These are phyloP conservation scores for Brachystomella parvula DNA, from an alignment of 1,140 invertebrate genomes.

Conservation along the genomic window DNA sequence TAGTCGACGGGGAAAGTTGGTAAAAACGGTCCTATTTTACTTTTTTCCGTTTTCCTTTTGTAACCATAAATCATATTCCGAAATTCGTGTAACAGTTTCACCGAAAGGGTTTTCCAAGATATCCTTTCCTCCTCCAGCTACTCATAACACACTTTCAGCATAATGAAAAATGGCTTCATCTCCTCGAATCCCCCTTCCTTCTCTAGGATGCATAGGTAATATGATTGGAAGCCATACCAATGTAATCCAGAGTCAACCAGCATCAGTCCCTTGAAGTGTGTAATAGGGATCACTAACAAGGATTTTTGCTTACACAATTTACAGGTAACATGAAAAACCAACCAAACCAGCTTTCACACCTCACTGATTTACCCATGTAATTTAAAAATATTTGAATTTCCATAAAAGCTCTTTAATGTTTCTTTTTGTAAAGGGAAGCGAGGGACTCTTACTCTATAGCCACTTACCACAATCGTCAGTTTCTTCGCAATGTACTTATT, in stretches of 20 bases:
- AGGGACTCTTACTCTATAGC: no score
- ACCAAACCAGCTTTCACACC: neutral
- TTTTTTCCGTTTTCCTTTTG: neutral
- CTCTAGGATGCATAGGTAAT: no score
- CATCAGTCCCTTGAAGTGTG: no score
- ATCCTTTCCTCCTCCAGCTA: neutral
- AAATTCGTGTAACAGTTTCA: neutral
- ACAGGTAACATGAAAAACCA: neutral
- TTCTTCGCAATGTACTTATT: slow-evolving; percentile 49
- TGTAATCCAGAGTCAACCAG: no score
- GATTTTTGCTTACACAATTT: neutral
- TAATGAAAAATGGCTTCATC: slow-evolving; percentile 8
- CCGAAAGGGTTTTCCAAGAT: neutral
- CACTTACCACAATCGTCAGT: slow-evolving; percentile 45
- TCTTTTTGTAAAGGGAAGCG: no score
- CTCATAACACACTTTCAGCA: neutral
- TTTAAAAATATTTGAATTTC: slow-evolving; percentile 1
- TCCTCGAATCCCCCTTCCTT: neutral
- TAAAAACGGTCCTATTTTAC: slow-evolving; percentile 6
- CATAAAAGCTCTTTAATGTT: no score
- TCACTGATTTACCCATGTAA: neutral
- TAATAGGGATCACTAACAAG: neutral
- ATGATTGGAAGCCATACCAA: no score
- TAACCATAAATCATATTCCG: slow-evolving; percentile 7
- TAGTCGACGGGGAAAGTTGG: neutral